Percentiles rank a stretch among this genome's conserved stretches.
Evolutionary conservation across 2,797 vertebrate genomes (phyloP).

Genomic region (Ataeniobius toweri): DNA sequence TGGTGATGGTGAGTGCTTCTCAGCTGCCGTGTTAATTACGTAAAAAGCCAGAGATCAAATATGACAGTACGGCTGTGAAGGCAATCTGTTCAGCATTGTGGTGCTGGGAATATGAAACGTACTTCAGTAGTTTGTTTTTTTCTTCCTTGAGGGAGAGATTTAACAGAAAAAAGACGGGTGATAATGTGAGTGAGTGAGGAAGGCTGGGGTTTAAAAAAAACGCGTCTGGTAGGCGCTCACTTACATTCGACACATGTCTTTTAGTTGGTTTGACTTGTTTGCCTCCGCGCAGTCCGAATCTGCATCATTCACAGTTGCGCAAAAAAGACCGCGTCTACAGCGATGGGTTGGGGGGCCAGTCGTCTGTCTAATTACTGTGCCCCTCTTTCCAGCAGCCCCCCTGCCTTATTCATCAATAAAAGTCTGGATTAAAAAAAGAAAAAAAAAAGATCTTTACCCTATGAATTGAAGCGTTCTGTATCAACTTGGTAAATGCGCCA

Average conservation of each 20-base stretch:
- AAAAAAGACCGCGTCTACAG: constrained; percentile 56
- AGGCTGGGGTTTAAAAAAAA: constrained; percentile 61
- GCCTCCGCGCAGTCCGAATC: constrained; percentile 7
- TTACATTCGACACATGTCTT: not conserved
- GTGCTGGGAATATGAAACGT: constrained; percentile 22
- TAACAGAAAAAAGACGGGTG: constrained; percentile 69
- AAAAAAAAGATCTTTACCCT: not conserved
- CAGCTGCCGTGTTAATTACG: constrained; percentile 79
- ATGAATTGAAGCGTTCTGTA: constrained; percentile 31
- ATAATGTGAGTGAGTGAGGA: fast-evolving
- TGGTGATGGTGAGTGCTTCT: constrained; percentile 59
- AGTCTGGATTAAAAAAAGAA: not conserved
- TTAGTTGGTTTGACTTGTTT: constrained; percentile 10
- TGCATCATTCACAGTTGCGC: constrained; percentile 69
- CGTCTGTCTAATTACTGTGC: constrained; percentile 25
- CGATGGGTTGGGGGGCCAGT: constrained; percentile 48
- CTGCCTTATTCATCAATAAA: not conserved
- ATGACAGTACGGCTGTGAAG: constrained; percentile 34
- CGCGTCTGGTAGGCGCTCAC: constrained; percentile 84
- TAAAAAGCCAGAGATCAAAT: constrained; percentile 71
- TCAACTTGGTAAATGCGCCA: constrained; percentile 54
- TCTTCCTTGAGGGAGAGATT: constrained; percentile 71
- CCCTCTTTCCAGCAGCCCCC: not conserved
- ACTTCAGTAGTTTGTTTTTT: constrained; percentile 40
- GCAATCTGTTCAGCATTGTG: constrained; percentile 18